Evolutionary conservation across 2,888 invertebrate genomes (phyloP).

Genomic region (Hypsopygia costalis): DNA sequence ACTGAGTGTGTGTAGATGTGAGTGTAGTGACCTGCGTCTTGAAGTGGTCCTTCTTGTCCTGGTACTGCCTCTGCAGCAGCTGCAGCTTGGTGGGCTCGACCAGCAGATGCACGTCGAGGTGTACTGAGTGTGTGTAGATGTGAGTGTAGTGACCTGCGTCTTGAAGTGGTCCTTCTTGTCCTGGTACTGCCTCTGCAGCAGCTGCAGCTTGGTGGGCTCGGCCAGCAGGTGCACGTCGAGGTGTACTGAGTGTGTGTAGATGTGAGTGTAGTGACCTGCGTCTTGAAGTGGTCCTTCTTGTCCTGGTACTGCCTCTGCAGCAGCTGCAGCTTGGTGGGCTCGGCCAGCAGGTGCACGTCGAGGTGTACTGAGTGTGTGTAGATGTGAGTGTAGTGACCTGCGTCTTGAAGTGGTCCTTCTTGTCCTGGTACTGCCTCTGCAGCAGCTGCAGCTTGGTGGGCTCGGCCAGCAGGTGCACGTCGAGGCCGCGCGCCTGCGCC

Average conservation of each 20-base stretch:
- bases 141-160: too few relatives aligned
- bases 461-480: constrained; percentile 97
- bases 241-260: too few relatives aligned
- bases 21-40: constrained; percentile 92
- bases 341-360: too few relatives aligned
- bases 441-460: constrained; percentile 97
- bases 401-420: constrained; percentile 94
- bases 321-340: constrained; percentile 97
- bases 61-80: constrained; percentile 93
- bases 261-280: too few relatives aligned
- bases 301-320: constrained; percentile 94
- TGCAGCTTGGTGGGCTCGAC: constrained; percentile 98
- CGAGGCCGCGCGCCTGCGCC: constrained; percentile 94
- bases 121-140: too few relatives aligned
- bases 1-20: too few relatives aligned
- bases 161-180: constrained; percentile 95
- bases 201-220: constrained; percentile 96
- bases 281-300: constrained; percentile 94
- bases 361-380: too few relatives aligned
- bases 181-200: constrained; percentile 93
- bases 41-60: constrained; percentile 92
- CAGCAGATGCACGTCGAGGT: too few relatives aligned
- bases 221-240: too few relatives aligned
- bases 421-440: constrained; percentile 93
- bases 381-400: too few relatives aligned